Percentiles rank a stretch among this genome's conserved stretches.
Evolutionary conservation across 2,797 vertebrate species (phyloP).

Genomic region (Takifugu ocellatus): DNA sequence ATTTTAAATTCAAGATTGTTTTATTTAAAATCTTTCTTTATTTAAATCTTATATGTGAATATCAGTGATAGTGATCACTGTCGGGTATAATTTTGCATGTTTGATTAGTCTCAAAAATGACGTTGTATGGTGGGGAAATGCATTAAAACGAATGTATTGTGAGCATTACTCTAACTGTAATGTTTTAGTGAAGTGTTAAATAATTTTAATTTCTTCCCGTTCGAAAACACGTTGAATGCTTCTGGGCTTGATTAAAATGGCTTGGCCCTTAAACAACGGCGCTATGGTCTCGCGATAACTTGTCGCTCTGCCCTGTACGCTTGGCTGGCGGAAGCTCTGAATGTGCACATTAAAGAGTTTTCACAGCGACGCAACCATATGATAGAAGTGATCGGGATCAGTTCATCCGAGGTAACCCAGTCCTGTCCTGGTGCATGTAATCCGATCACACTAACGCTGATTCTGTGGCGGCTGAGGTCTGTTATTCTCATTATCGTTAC

Average conservation of each 20-base stretch:
- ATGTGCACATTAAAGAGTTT: too few relatives aligned
- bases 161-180: too few relatives aligned
- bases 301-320: neutral
- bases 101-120: conserved; percentile 4
- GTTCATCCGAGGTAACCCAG: conserved; percentile 9
- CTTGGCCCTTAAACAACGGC: conserved; percentile 13
- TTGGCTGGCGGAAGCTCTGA: neutral
- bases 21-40: neutral
- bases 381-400: neutral
- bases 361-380: neutral
- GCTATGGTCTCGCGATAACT: conserved; percentile 44
- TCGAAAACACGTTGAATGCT: conserved; percentile 11
- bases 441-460: too few relatives aligned
- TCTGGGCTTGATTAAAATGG: conserved; percentile 55
- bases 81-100: conserved; percentile 4
- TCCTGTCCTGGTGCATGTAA: too few relatives aligned
- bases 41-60: conserved; percentile 10
- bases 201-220: neutral
- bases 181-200: neutral
- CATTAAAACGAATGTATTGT: conserved; percentile 27
- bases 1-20: too few relatives aligned
- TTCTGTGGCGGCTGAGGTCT: too few relatives aligned
- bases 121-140: conserved; percentile 27
- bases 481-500: too few relatives aligned
- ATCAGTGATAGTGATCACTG: neutral